phyloP scores from a whole-genome alignment of 1,140 invertebrate species.

The Danaus plexippus region DNA sequence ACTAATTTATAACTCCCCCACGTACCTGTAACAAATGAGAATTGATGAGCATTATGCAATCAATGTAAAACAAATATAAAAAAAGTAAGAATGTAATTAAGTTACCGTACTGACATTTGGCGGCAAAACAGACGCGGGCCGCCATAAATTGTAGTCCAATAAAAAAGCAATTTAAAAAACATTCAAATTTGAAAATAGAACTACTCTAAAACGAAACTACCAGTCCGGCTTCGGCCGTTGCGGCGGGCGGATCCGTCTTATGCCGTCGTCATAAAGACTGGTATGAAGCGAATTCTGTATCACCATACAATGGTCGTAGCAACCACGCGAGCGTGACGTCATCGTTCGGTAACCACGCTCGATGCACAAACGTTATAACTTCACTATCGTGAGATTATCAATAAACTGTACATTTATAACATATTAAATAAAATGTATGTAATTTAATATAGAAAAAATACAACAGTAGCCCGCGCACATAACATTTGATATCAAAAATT shows the following conservation, averaged over 20 bases:
- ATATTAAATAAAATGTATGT: conserved; percentile 23
- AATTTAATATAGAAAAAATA: conserved; percentile 3
- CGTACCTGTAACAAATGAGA: conserved; percentile 45
- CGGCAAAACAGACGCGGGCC: conserved; percentile 46
- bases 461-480: not conserved
- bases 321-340: conserved; percentile 58
- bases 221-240: conserved; percentile 25
- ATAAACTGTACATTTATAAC: conserved; percentile 41
- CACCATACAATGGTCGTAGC: conserved; percentile 28
- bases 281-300: conserved; percentile 23
- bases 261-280: conserved; percentile 15
- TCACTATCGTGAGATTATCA: conserved; percentile 56
- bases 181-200: conserved; percentile 60
- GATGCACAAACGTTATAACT: conserved; percentile 52
- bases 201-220: conserved; percentile 39
- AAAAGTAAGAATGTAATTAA: conserved; percentile 37
- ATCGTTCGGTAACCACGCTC: conserved; percentile 58
- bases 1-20: conserved; percentile 12
- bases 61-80: conserved; percentile 27
- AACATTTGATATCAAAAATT: conserved; percentile 9
- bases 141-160: conserved; percentile 64
- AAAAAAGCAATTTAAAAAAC: conserved; percentile 68
- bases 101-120: conserved; percentile 50
- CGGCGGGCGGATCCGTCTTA: conserved; percentile 20
- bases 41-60: conserved; percentile 28